phyloP scores from a whole-genome alignment of 2,113 vertebrate genomes.

The Nematolebias whitei region DNA sequence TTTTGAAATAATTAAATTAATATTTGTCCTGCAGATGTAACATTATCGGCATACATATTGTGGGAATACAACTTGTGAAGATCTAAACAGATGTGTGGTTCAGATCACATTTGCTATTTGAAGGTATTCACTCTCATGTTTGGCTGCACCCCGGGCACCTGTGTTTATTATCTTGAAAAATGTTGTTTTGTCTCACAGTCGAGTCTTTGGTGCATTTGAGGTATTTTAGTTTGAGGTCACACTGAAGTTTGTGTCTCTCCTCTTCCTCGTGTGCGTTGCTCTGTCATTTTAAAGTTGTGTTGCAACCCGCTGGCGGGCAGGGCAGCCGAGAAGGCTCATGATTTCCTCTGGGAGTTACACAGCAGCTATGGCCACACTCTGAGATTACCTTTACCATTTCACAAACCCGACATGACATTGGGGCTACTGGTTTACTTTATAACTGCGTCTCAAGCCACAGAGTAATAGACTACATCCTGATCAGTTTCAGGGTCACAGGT shows the following conservation, averaged over 20 bases:
- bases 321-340: slow-evolving; percentile 65
- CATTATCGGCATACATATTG: not conserved
- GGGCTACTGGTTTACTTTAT: slow-evolving; percentile 59
- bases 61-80: slow-evolving; percentile 27
- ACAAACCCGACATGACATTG: slow-evolving; percentile 50
- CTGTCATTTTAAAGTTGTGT: slow-evolving; percentile 59
- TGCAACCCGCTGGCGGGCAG: slow-evolving; percentile 52
- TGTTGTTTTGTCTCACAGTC: slow-evolving; percentile 15
- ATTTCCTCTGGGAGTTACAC: slow-evolving; percentile 72
- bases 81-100: slow-evolving; percentile 6
- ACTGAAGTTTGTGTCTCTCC: slow-evolving; percentile 45
- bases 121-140: not conserved
- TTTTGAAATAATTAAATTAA: slow-evolving; percentile 25
- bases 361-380: slow-evolving; percentile 63
- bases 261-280: slow-evolving; percentile 18
- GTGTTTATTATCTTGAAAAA: slow-evolving; percentile 24
- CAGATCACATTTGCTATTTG: slow-evolving; percentile 13
- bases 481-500: slow-evolving; percentile 55
- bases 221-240: slow-evolving; percentile 46
- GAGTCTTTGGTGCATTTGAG: slow-evolving; percentile 29
- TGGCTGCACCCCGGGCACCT: slow-evolving; percentile 13
- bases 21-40: slow-evolving; percentile 24
- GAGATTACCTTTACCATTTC: slow-evolving; percentile 65
- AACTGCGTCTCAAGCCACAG: slow-evolving; percentile 46
- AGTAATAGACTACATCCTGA: slow-evolving; percentile 37